These are phyloP conservation scores for Sesamia inferens DNA, from an alignment of 2,888 invertebrate species.

Conservation along the genomic window DNA sequence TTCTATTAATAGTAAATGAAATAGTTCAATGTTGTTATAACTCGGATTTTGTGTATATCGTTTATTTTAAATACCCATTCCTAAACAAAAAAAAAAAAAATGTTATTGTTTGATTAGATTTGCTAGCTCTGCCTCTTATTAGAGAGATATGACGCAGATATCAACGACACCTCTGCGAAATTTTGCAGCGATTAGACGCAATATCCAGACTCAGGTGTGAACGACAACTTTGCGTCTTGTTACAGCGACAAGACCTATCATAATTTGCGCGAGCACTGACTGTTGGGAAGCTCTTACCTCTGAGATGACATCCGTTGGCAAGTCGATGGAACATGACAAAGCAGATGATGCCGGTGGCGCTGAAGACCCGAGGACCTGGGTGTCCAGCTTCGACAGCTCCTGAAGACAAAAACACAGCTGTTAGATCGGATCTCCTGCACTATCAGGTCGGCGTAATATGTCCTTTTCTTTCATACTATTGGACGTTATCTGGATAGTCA, in stretches of 20 bases:
- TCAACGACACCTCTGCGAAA: not conserved
- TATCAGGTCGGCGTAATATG: too few relatives aligned
- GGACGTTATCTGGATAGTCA: too few relatives aligned
- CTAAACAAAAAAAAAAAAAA: too few relatives aligned
- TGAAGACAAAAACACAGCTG: constrained; percentile 47
- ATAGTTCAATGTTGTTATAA: too few relatives aligned
- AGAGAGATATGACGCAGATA: not conserved
- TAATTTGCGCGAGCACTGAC: not conserved
- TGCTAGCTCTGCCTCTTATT: too few relatives aligned
- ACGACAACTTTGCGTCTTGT: not conserved
- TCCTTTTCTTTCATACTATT: too few relatives aligned
- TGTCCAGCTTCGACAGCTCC: constrained; percentile 83
- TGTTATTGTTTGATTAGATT: too few relatives aligned
- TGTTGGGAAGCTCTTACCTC: constrained; percentile 69
- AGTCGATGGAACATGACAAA: constrained; percentile 83
- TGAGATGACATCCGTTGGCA: constrained; percentile 75
- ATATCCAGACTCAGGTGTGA: not conserved
- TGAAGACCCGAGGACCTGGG: constrained; percentile 77
- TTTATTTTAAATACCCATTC: too few relatives aligned
- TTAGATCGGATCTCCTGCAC: not conserved
- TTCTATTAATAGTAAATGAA: too few relatives aligned
- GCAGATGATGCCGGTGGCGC: constrained; percentile 78
- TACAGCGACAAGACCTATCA: not conserved
- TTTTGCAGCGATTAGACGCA: not conserved
- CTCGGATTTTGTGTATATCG: too few relatives aligned